These are phyloP conservation scores for Trypoxylon attenuatum DNA, from an alignment of 2,888 invertebrate species.

Conservation along the genomic window DNA sequence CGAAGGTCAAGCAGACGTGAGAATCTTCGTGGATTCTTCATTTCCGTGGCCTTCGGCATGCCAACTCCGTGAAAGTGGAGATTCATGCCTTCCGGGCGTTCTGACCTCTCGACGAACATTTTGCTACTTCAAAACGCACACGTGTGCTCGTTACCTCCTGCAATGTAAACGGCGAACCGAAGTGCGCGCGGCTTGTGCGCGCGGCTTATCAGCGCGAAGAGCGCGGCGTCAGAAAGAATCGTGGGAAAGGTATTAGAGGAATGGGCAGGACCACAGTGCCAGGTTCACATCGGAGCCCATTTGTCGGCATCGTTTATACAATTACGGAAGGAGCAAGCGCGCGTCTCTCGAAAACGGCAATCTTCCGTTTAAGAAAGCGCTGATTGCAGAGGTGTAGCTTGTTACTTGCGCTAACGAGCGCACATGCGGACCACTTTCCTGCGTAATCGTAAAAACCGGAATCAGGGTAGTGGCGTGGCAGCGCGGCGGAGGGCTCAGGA, in stretches of 20 bases:
- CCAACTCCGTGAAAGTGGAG: constrained; percentile 42
- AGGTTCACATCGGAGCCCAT: constrained; percentile 4
- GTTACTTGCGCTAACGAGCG: constrained; percentile 50
- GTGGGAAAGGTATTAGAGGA: not conserved
- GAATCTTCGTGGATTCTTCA: constrained; percentile 62
- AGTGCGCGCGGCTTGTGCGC: too few relatives aligned
- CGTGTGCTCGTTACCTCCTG: too few relatives aligned
- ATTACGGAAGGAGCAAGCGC: constrained; percentile 15
- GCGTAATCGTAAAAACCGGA: constrained; percentile 55
- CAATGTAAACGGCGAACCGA: too few relatives aligned
- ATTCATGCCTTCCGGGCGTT: constrained; percentile 30
- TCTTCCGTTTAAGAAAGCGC: constrained; percentile 25
- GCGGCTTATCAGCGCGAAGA: too few relatives aligned
- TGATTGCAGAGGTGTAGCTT: constrained; percentile 42
- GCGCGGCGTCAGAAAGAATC: too few relatives aligned
- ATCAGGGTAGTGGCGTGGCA: constrained; percentile 20
- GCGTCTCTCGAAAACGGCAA: not conserved
- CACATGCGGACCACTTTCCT: constrained; percentile 38
- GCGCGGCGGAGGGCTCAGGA: too few relatives aligned
- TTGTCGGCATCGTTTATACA: constrained; percentile 11
- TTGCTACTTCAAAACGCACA: too few relatives aligned
- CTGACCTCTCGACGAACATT: too few relatives aligned
- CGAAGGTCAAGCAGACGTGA: constrained; percentile 70
- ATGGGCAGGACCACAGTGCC: not conserved
- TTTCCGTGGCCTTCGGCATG: constrained; percentile 51